These are phyloP conservation scores for Oikopleura albicans DNA, from an alignment of 23 tunicate species.

Conservation along the genomic window DNA sequence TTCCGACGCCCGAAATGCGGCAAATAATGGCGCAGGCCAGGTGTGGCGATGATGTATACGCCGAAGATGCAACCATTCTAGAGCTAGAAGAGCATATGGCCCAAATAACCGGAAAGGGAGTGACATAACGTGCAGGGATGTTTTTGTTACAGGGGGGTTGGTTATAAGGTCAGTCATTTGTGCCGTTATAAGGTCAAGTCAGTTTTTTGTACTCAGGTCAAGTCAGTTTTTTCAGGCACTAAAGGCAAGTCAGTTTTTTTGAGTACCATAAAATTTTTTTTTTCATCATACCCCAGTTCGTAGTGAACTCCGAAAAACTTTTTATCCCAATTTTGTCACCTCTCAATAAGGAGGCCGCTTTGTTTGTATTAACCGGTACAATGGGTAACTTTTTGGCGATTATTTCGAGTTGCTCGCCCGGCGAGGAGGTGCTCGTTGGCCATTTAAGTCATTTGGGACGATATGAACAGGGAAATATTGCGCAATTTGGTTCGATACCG, in stretches of 20 bases:
- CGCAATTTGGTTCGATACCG: background rate
- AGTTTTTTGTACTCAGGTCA: too few species aligned
- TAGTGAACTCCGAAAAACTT: too few species aligned
- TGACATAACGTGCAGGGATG: too few species aligned
- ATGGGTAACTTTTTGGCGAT: background rate
- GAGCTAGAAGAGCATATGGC: background rate
- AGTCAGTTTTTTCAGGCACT: too few species aligned
- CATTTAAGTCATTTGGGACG: background rate
- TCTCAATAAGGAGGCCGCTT: background rate
- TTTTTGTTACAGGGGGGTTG: too few species aligned
- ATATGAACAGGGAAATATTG: background rate
- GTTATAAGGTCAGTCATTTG: too few species aligned
- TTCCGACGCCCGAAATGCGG: background rate
- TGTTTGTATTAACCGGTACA: slow-evolving; percentile 1
- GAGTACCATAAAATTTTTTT: too few species aligned
- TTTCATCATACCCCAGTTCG: too few species aligned
- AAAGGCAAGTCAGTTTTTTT: too few species aligned
- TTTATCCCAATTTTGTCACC: too few species aligned
- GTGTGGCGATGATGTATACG: slow-evolving; percentile 14
- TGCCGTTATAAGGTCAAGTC: too few species aligned
- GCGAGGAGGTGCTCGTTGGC: background rate
- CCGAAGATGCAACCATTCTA: background rate
- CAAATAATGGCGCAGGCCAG: background rate
- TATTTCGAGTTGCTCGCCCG: background rate
- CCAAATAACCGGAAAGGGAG: background rate